Evolutionary conservation across 2,888 invertebrate species (phyloP).

Genomic region (Andrena minutula): DNA sequence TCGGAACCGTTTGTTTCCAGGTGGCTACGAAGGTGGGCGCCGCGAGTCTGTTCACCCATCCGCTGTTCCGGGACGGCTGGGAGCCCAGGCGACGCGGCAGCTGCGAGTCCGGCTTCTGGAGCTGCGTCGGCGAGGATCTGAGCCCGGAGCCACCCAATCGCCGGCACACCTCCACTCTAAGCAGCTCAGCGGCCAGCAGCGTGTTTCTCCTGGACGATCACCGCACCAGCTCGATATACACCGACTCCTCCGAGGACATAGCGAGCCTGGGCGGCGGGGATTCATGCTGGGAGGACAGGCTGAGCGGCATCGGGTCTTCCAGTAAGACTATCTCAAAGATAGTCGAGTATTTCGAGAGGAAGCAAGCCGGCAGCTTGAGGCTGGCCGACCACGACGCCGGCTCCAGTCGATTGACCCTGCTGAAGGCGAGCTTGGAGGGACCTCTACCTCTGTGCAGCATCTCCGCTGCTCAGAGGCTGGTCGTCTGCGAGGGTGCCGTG

Average conservation of each 20-base stretch:
- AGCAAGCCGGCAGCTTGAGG: slow-evolving; percentile 84
- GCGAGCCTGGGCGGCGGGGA: slow-evolving; percentile 93
- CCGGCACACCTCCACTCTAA: slow-evolving; percentile 84
- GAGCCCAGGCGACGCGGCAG: slow-evolving; percentile 91
- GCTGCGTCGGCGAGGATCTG: slow-evolving; percentile 93
- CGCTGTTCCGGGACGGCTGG: slow-evolving; percentile 85
- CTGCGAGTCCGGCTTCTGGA: slow-evolving; percentile 96
- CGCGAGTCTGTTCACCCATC: slow-evolving; percentile 87
- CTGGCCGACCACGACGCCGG: slow-evolving; percentile 77
- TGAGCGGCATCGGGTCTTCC: slow-evolving; percentile 86
- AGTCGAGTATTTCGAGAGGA: slow-evolving; percentile 95
- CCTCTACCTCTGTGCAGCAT: slow-evolving; percentile 85
- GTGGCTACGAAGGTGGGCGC: slow-evolving; percentile 85
- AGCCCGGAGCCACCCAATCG: slow-evolving; percentile 85
- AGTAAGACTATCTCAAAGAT: slow-evolving; percentile 90
- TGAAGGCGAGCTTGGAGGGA: slow-evolving; percentile 82
- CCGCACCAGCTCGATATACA: slow-evolving; percentile 92
- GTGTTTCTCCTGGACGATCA: slow-evolving; percentile 88
- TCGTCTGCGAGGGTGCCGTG: slow-evolving; percentile 95
- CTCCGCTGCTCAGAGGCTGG: slow-evolving; percentile 88
- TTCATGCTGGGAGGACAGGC: slow-evolving; percentile 89
- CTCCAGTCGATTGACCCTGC: slow-evolving; percentile 79
- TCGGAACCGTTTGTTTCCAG: slow-evolving; percentile 61
- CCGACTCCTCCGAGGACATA: slow-evolving; percentile 94
- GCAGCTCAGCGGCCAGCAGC: slow-evolving; percentile 86